phyloP scores from a whole-genome alignment of 2,888 invertebrate species.

The Lasius fuliginosus region DNA sequence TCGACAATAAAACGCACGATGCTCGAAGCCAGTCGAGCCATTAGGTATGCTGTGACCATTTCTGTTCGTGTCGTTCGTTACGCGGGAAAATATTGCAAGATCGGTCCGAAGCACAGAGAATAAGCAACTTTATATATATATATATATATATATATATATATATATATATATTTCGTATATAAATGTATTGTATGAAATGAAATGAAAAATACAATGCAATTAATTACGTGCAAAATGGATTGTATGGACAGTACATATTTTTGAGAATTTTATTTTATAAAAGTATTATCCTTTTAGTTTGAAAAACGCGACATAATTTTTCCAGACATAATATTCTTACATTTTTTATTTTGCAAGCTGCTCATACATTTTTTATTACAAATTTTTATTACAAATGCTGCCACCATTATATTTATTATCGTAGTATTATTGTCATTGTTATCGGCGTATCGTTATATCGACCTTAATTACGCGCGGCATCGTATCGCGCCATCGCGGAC shows the following conservation, averaged over 20 bases:
- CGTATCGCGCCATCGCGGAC: constrained; percentile 14
- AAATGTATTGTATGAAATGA: not conserved
- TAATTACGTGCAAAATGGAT: not conserved
- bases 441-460: constrained; percentile 9
- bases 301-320: constrained; percentile 3
- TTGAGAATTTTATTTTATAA: not conserved
- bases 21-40: constrained; percentile 40
- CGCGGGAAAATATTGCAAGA: constrained; percentile 36
- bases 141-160: too few species aligned
- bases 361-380: not conserved
- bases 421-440: constrained; percentile 26
- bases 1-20: constrained; percentile 50
- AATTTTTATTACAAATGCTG: not conserved
- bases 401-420: constrained; percentile 26
- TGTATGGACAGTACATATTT: not conserved
- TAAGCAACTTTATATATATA: constrained; percentile 24
- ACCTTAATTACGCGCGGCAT: constrained; percentile 40
- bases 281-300: not conserved
- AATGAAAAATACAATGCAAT: not conserved
- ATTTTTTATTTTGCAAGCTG: not conserved
- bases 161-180: too few species aligned
- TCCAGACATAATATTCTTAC: not conserved
- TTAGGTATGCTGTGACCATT: constrained; percentile 47
- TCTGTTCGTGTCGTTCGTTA: constrained; percentile 49
- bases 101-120: not conserved